phyloP scores from a whole-genome alignment of 2,888 invertebrate genomes.

The Drosophila recens region DNA sequence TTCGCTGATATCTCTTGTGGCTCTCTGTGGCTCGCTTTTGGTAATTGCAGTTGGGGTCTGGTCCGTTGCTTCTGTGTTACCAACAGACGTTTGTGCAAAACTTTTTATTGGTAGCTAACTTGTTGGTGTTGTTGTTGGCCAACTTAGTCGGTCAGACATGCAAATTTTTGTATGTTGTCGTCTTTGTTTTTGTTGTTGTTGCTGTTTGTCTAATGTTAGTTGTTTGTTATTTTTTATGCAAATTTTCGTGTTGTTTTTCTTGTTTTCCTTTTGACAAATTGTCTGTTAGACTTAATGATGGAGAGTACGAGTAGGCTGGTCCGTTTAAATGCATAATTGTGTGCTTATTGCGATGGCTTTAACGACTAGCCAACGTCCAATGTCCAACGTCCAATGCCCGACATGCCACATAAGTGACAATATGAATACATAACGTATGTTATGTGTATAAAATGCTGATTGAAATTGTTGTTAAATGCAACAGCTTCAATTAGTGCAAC shows the following conservation, averaged over 20 bases:
- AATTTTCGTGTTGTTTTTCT: constrained; percentile 65
- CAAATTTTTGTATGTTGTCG: constrained; percentile 57
- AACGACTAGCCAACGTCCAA: constrained; percentile 14
- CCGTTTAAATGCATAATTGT: constrained; percentile 64
- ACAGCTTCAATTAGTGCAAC: constrained; percentile 2
- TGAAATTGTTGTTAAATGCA: constrained; percentile 21
- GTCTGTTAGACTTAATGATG: constrained; percentile 78
- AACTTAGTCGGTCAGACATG: constrained; percentile 75
- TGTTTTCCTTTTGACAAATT: constrained; percentile 72
- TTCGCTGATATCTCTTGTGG: constrained; percentile 54
- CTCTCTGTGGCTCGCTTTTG: constrained; percentile 65
- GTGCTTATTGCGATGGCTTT: constrained; percentile 43
- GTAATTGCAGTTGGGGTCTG: constrained; percentile 70
- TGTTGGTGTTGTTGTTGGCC: constrained; percentile 55
- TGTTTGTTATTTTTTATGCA: constrained; percentile 77
- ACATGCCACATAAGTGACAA: constrained; percentile 38
- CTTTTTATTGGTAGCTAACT: constrained; percentile 65
- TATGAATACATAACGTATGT: constrained; percentile 1
- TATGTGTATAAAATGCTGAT: background rate
- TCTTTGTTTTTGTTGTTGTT: constrained; percentile 16
- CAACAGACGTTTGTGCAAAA: constrained; percentile 60
- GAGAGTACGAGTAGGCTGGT: constrained; percentile 52
- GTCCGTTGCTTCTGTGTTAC: constrained; percentile 73
- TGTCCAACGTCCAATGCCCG: background rate
- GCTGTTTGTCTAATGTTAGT: constrained; percentile 67